Conservation (phyloP, 2,113 vertebrate genomes). For the Shinisaurus crocodilurus region DNA sequence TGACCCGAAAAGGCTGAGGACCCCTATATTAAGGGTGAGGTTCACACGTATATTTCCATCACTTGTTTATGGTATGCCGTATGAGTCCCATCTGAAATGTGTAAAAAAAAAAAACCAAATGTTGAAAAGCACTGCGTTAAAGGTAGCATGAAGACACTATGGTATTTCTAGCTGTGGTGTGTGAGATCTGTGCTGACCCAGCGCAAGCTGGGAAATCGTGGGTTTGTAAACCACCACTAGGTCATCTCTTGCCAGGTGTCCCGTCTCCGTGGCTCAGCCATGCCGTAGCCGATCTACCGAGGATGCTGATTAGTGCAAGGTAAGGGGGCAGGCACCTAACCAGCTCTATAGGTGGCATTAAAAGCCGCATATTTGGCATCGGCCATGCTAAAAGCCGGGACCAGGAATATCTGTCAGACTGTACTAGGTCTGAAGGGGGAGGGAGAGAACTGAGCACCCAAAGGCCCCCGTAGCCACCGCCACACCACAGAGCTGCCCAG, state of each 20-base stretch:
- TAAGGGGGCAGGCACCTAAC: neutral
- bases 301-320: accelerated
- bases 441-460: neutral
- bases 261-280: neutral
- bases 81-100: neutral
- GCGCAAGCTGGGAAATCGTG: neutral
- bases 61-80: neutral
- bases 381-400: neutral
- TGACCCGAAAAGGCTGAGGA: too few relatives aligned
- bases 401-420: neutral
- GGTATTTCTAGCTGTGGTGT: accelerated
- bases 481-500: accelerated
- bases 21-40: too few relatives aligned
- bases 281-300: accelerated
- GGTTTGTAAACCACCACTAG: neutral
- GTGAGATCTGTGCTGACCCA: accelerated
- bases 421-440: neutral
- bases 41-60: neutral
- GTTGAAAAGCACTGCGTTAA: neutral
- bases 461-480: neutral
- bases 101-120: too few relatives aligned
- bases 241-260: neutral
- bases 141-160: neutral
- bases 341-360: constrained; percentile 26
- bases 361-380: accelerated